phyloP scores from a whole-genome alignment of 2,113 vertebrate species.

The Bubo scandiacus region DNA sequence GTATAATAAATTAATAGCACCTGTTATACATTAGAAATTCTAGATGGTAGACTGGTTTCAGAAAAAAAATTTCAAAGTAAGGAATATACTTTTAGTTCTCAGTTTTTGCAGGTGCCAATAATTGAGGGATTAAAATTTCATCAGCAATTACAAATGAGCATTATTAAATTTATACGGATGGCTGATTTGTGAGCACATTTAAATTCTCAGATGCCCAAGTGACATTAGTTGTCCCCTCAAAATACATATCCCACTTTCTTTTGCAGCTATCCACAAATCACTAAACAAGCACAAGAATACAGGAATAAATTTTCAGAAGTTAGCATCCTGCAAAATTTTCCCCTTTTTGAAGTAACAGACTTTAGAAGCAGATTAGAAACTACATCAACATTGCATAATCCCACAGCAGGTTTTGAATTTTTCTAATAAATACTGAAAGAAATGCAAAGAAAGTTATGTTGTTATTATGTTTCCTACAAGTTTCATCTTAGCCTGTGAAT shows the following conservation, averaged over 20 bases:
- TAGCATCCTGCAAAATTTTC: background rate
- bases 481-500: background rate
- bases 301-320: background rate
- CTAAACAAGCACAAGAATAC: background rate
- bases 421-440: background rate
- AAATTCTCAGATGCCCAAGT: background rate
- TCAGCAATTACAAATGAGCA: background rate
- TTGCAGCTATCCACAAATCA: background rate
- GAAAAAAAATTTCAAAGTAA: background rate
- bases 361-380: background rate
- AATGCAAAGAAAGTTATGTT: background rate
- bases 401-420: background rate
- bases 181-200: background rate
- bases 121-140: background rate
- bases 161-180: background rate
- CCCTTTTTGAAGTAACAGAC: background rate
- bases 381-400: background rate
- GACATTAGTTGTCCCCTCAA: background rate
- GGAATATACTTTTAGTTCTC: background rate
- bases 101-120: background rate
- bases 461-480: background rate
- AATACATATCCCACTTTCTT: background rate
- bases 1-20: background rate
- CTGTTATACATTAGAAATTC: background rate
- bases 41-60: background rate